Evolutionary conservation across 2,797 vertebrate species (phyloP).

Genomic region (Sebastes elongatus): DNA sequence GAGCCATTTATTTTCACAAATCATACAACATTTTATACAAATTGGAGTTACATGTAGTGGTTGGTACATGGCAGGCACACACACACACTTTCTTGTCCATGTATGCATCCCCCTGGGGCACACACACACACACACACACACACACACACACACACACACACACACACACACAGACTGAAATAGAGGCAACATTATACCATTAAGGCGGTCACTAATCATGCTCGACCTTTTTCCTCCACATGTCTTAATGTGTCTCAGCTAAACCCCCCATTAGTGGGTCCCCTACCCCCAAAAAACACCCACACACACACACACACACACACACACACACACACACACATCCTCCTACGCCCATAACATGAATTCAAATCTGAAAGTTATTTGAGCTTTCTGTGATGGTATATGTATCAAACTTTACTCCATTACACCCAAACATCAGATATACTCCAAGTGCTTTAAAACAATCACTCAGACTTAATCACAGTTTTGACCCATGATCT

Average conservation of each 20-base stretch:
- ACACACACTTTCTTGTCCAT: neutral
- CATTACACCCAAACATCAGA: neutral
- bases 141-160: neutral
- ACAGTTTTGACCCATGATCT: conserved; percentile 1
- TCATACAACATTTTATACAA: neutral
- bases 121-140: neutral
- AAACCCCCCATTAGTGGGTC: conserved; percentile 41
- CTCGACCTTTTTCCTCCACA: conserved; percentile 35
- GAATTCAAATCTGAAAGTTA: neutral
- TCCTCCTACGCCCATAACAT: neutral
- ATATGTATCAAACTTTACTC: neutral
- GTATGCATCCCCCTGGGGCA: neutral
- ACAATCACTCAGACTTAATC: neutral
- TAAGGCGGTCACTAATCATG: conserved; percentile 56
- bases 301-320: neutral
- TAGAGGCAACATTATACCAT: conserved; percentile 43
- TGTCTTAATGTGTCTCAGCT: conserved; percentile 41
- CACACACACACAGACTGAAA: conserved; percentile 14
- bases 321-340: conserved; percentile 6
- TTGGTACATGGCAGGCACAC: neutral
- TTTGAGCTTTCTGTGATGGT: neutral
- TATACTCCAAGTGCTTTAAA: neutral
- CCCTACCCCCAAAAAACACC: neutral
- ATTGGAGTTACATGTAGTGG: neutral
- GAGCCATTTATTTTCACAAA: neutral